Evolutionary conservation across 2,888 invertebrate genomes (phyloP).

Genomic region (Pseudococcus longispinus): DNA sequence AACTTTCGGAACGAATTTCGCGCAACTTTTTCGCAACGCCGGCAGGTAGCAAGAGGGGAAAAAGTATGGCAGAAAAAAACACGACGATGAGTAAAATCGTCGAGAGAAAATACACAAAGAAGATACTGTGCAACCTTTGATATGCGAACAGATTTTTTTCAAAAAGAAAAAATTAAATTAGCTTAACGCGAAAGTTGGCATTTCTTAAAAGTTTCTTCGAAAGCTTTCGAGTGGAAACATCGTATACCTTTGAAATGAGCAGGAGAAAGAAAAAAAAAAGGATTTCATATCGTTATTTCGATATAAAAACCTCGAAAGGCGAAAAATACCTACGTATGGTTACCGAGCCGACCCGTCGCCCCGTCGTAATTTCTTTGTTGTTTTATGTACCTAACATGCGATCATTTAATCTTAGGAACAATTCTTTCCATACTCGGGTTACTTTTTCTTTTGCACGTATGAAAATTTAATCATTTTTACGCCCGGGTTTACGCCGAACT

Average conservation of each 20-base stretch:
- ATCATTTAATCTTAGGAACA: not conserved
- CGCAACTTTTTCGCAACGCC: conserved; percentile 10
- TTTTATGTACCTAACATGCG: conserved; percentile 21
- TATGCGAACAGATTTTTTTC: conserved; percentile 24
- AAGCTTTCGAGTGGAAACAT: conserved; percentile 47
- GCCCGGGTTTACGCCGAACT: not conserved
- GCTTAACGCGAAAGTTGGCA: conserved; percentile 40
- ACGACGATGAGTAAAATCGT: not conserved
- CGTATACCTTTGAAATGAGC: conserved; percentile 44
- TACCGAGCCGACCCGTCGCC: not conserved
- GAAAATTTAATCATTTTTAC: conserved; percentile 39
- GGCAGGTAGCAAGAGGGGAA: conserved; percentile 25
- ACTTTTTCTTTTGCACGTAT: not conserved
- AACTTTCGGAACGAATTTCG: conserved; percentile 21
- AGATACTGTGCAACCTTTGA: conserved; percentile 43
- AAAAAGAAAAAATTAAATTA: conserved; percentile 50
- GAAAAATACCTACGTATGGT: not conserved
- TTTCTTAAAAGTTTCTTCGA: conserved; percentile 47
- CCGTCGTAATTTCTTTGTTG: conserved; percentile 33
- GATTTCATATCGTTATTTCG: conserved; percentile 44
- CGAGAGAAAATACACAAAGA: conserved; percentile 21
- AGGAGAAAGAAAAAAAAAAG: not conserved
- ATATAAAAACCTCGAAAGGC: not conserved
- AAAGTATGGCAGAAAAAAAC: not conserved
- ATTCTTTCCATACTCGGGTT: not conserved